Evolutionary conservation across 2,797 vertebrate species (phyloP), one percentile per base, ranked within the genome.

Genomic region (Ctenopoma multispine): DNA sequence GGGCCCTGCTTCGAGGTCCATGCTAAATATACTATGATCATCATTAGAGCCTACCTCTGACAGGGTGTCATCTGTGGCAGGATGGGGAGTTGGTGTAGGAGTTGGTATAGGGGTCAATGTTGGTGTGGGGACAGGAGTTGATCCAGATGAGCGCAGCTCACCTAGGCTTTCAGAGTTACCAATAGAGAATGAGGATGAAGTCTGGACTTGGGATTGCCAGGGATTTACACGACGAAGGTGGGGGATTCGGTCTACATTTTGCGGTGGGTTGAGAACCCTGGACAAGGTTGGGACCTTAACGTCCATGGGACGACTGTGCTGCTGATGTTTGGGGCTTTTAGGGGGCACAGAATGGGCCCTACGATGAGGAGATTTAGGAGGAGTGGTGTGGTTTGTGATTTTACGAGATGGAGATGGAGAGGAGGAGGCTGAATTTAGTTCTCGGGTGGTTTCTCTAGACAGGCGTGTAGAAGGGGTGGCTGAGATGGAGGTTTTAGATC

Each of bases 181-280:
- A 47, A 98, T 92, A 77, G 93, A 95, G 86, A 98, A 95, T n/a
- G 96, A 95, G n/a, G 95, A 96, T 0, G 94, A 94, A 0, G 94
- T 96, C 90, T 97, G 97, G 48, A 96, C 91, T 2, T 94, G 92
- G 67, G 91, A 94, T 76, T 96, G 95, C 90, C 91, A 94, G 0
- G 95, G 95, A 0, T 93, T 96, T 60, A 93, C 94, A 59, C 95
- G 95, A 56, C 96, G 95, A 47, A 95, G 93, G 77, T 96, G 97
- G 14, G 96, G 96, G 5, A 98, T 94, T 23, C 87, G 94, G 90
- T 98, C 97, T 6, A 98, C 97, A 0, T 93, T 96, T 1, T 95
- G 93, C n/a, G 93, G 94, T 0, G 95, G 80, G 0, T 87, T 96
- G 53, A 98, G 93, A 36, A 96, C 93, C 57, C 97, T 92, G 0